Evolutionary conservation across 2,113 vertebrate genomes (phyloP), one percentile per base, ranked within the genome.

Genomic region (Mesitornis unicolor): DNA sequence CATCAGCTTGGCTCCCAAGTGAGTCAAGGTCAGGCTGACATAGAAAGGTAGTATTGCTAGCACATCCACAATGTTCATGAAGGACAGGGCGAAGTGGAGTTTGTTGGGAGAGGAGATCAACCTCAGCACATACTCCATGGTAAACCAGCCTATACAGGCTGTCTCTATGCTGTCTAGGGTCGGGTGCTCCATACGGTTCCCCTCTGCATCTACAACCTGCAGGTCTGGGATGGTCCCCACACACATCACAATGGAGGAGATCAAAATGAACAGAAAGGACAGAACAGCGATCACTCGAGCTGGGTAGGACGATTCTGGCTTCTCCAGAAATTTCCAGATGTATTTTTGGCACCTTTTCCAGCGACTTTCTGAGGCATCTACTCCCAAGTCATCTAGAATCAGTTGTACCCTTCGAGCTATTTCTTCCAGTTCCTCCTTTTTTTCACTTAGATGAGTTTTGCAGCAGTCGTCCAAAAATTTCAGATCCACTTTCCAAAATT

Each of bases 401-500:
- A 99, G 97, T 87, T 99, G 98, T 63, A 99, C 99, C 86, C 99
- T 99, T 85, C 97, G 97, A 6, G 99, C 99, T 56, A 99, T 99
- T 97, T 99, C 99, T 43, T 98, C 98, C 92, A 99, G 96, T 97
- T 99, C 99, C 73, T 99, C 99, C 26, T 98, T 99, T 94, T 99
- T 99, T 97, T 99, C 99, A 51, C 96, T 98, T 77, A 99, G 95
- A 88, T 99, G 98, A 94, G 99, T 99, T 94, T 99, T 99, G 93
- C 99, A 99, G 81, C 99, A 99, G 56, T 99, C 99, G 50, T 99
- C 99, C 90, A 99, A 93, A 92, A 98, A 99, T 90, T 98, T 98
- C 60, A 98, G 98, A 96, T 99, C 99, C 79, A 99, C 99, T 97
- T 98, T 99, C 99, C 99, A 99, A 97, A 99, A 99, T 92, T 99